Percentiles rank a stretch among this genome's conserved stretches.
Conservation (phyloP, 2,113 vertebrate species). For the Anoura caudifer region DNA sequence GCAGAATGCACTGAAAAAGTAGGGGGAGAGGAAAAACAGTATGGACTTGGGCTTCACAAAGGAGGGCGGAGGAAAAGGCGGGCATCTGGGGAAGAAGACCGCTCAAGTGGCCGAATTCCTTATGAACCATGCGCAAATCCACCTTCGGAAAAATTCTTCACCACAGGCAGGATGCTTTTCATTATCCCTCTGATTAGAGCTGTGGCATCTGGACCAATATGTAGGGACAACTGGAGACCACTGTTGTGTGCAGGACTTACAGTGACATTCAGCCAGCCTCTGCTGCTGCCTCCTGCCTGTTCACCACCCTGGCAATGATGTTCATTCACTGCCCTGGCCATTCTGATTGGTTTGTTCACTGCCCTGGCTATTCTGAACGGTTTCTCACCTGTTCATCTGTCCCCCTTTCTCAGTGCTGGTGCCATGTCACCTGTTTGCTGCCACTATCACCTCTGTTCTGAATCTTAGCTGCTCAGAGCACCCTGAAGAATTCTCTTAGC, state of each 20-base stretch:
- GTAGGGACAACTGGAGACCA: not conserved
- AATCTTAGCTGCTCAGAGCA: rapidly evolving
- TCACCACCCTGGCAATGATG: not conserved
- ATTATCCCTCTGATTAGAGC: rapidly evolving
- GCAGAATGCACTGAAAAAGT: not conserved
- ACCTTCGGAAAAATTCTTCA: not conserved
- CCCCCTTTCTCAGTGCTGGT: not conserved
- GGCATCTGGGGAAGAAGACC: not conserved
- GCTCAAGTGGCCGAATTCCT: not conserved
- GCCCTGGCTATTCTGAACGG: no score
- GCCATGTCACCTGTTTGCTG: not conserved
- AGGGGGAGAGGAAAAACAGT: not conserved
- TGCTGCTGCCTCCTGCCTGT: not conserved
- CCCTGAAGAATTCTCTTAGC: not conserved
- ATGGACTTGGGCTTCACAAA: not conserved
- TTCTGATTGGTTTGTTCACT: no score
- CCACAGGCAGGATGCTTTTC: not conserved
- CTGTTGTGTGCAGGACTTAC: not conserved
- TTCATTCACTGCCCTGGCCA: no score
- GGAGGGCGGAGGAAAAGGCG: not conserved
- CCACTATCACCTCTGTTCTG: not conserved
- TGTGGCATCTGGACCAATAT: not conserved
- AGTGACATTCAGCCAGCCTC: not conserved
- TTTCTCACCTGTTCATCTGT: no score
- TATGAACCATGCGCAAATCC: not conserved